These are phyloP conservation scores for Oeneis ivallda DNA, from an alignment of 2,888 invertebrate genomes.

Conservation along the genomic window DNA sequence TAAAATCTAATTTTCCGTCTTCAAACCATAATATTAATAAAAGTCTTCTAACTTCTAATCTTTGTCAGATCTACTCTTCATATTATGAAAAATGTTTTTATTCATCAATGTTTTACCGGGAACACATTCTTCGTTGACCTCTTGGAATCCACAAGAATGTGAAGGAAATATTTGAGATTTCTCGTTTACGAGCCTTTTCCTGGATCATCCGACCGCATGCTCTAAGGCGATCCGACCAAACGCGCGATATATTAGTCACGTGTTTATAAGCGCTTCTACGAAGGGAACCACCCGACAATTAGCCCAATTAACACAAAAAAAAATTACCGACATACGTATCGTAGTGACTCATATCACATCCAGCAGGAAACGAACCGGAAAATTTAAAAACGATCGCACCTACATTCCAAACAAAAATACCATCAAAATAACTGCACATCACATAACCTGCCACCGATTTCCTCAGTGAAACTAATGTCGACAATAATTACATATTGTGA, in stretches of 20 bases:
- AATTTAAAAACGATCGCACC: conserved; percentile 40
- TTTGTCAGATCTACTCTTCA: neutral
- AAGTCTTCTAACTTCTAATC: neutral
- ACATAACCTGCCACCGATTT: conserved; percentile 47
- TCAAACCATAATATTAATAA: too few species aligned
- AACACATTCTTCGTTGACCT: conserved; percentile 20
- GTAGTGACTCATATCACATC: conserved; percentile 42
- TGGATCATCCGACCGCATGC: conserved; percentile 30
- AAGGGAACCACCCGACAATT: conserved; percentile 67
- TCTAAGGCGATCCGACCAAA: conserved; percentile 17
- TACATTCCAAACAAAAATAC: conserved; percentile 38
- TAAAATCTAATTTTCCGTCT: too few species aligned
- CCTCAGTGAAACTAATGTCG: conserved; percentile 40
- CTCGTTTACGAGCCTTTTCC: conserved; percentile 34
- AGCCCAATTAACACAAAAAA: conserved; percentile 61
- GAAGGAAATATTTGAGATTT: conserved; percentile 32
- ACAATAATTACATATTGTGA: conserved; percentile 45
- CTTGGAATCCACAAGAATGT: conserved; percentile 11
- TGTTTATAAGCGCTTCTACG: conserved; percentile 48
- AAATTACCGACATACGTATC: conserved; percentile 35
- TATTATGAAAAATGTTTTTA: conserved; percentile 11
- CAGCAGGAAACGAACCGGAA: conserved; percentile 37
- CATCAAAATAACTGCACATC: conserved; percentile 49
- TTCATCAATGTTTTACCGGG: conserved; percentile 25
- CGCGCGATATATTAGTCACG: conserved; percentile 33